Evolutionary conservation across 2,888 invertebrate species (phyloP), one percentile per base, ranked within the genome.

Genomic region (Bellardia bayeri): DNA sequence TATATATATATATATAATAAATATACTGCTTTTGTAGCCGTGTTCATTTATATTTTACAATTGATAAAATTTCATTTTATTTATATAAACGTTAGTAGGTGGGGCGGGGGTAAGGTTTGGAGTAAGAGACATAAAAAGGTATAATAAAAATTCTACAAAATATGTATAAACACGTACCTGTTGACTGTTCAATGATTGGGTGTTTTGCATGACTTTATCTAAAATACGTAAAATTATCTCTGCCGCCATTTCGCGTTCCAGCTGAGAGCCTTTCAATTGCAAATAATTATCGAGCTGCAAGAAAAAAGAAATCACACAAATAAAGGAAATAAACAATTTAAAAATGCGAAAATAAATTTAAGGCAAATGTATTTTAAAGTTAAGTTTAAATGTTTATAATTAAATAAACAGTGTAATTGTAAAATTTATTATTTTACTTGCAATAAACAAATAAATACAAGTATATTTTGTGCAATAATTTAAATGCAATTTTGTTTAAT

Each of bases 161-260:
- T 23, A 23, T 66, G 1, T 51, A 13, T 23, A 74, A 4, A 37
- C 4, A 92, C 94, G 93, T 92, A 97, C 97, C 95, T 96, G 95
- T 93, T 96, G 96, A 93, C 96, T 96, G 86, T 97, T 95, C 89
- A 97, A 95, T 13, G 97, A 96, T 90, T 95, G 94, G 49, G 95
- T 95, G 90, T 95, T 95, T 90, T 95, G 95, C 89, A 97, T 93
- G 71, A 97, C 94, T 89, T 95, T 95, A 92, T 96, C 96, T 58
- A 96, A 94, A 88, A 97, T 96, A 83, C 95, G 94, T 90, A 95
- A 94, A 89, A 95, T 94, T 64, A 94, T 94, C 90, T 95, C 94
- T 54, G 95, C 95, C 13, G 95, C 94, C 91, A 95, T 94, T 90
- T 94, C 93, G 87, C 95, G 92, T 90, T 95, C 95, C 54, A 93